phyloP scores from a whole-genome alignment of 2,888 invertebrate genomes.

The Diarsia rubi region DNA sequence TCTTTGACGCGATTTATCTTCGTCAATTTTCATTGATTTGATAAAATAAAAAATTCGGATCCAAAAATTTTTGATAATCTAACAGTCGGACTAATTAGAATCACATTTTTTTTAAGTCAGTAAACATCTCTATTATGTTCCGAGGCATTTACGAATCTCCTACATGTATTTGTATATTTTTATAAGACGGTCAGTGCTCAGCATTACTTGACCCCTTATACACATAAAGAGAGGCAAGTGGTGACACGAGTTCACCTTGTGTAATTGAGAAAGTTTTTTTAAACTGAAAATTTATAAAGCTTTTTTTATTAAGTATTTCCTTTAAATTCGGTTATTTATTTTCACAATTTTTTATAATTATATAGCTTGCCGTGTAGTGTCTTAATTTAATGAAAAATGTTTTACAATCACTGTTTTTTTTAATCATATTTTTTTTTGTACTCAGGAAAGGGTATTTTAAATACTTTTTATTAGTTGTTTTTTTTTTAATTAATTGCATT shows the following conservation, averaged over 20 bases:
- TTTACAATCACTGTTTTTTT: conserved; percentile 18
- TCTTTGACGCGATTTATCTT: too few species aligned
- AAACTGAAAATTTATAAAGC: neutral
- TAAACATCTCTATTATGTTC: neutral
- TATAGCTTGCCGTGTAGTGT: conserved; percentile 35
- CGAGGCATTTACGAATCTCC: conserved; percentile 36
- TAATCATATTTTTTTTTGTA: conserved; percentile 2
- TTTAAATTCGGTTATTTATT: conserved; percentile 36
- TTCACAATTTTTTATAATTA: conserved; percentile 19
- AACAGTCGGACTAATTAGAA: too few species aligned
- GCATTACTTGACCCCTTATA: too few species aligned
- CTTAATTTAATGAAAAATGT: conserved; percentile 6
- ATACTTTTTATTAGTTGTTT: conserved; percentile 35
- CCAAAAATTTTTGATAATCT: too few species aligned
- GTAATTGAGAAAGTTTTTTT: neutral
- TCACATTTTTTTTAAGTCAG: too few species aligned
- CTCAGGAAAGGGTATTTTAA: conserved; percentile 36
- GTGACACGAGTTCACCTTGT: neutral
- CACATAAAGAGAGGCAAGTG: too few species aligned
- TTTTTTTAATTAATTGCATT: conserved; percentile 33
- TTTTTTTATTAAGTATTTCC: conserved; percentile 1
- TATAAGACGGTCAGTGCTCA: too few species aligned
- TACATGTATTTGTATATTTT: conserved; percentile 11
- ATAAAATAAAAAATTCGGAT: too few species aligned
- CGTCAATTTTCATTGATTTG: too few species aligned